Base-by-base conservation (phyloP, 2,113 vertebrate species). In the Pterocles burchelli region DNA sequence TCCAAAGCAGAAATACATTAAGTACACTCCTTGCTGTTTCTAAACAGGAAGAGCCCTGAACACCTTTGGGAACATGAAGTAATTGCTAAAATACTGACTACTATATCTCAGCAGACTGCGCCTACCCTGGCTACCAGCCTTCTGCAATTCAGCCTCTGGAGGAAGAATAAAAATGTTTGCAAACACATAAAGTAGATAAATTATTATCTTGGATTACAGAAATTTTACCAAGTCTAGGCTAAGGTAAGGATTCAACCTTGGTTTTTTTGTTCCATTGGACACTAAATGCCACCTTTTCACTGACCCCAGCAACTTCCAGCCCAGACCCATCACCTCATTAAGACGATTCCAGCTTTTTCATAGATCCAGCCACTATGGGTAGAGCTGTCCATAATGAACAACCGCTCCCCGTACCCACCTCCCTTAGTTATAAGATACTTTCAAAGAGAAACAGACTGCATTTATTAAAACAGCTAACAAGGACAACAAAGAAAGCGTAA, bases 391-490 rank as follows among this genome's bases (percentile, higher is more conserved):
- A 13, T 88, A 91, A 89, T 7, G 2, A 80, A 83, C 9, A 24
- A 28, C 62, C 7, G 1, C 31, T 59, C 70, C 54, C 58, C 61
- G 22, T 43, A 54, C 66, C 28, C 65, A 63, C 14, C 66, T 82
- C 48, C 73, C 78, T 80, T 48, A 74, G 33, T 59, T 54, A 10
- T 79, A 58, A 83, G 43, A 81, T 11, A 34, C 28, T 54, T 66
- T 85, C 78, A 93, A 82, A 84, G 80, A 83, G 54, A 91, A 93
- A 73, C 49, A 92, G 65, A 17, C 24, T 48, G 24, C 36, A n/a
- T 88, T 89, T 82, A 89, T 84, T 89, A 67, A 88, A 86, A 43
- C 33, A 86, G 67, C 34, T 95, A 94, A 92, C 74, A 85, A 85
- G 72, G 55, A 89, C 66, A 92, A 81, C 31, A 70, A 88, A 78